Conservation (phyloP, 2,113 vertebrate species). For the Sula dactylatra region DNA sequence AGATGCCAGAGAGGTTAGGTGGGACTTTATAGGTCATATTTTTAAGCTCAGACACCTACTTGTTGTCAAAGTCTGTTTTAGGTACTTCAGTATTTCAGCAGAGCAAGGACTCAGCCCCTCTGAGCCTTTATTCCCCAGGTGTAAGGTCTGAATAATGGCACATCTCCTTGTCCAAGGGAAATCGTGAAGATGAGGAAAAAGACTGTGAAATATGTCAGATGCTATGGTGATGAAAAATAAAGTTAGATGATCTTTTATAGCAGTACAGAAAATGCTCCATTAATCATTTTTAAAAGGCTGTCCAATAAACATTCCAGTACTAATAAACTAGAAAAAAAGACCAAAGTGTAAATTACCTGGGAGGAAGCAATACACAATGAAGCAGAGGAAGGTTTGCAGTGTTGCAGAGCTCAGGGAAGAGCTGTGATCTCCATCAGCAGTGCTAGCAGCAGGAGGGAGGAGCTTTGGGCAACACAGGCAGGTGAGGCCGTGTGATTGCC, state of each 20-base stretch:
- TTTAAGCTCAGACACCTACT: not conserved
- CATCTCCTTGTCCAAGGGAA: not conserved
- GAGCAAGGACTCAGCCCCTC: not conserved
- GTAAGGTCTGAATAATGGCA: not conserved
- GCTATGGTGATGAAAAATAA: not conserved
- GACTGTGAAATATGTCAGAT: not conserved
- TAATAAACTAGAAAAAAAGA: not conserved
- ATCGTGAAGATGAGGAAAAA: not conserved
- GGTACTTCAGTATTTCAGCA: not conserved
- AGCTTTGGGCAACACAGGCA: not conserved
- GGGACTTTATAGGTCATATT: not conserved
- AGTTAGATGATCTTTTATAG: not conserved
- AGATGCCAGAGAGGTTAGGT: not conserved
- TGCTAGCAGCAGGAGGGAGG: rapidly evolving
- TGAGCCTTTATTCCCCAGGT: not conserved
- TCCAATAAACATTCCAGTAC: not conserved
- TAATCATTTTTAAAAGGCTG: not conserved
- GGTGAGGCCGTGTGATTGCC: rapidly evolving
- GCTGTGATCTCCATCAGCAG: not conserved
- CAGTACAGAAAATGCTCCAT: not conserved
- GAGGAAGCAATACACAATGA: not conserved
- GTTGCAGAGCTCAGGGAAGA: not conserved
- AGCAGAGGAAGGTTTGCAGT: not conserved
- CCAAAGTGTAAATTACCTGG: not conserved
- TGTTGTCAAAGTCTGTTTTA: not conserved